phyloP scores from a whole-genome alignment of 2,888 invertebrate species.

The Saturnia japonica region DNA sequence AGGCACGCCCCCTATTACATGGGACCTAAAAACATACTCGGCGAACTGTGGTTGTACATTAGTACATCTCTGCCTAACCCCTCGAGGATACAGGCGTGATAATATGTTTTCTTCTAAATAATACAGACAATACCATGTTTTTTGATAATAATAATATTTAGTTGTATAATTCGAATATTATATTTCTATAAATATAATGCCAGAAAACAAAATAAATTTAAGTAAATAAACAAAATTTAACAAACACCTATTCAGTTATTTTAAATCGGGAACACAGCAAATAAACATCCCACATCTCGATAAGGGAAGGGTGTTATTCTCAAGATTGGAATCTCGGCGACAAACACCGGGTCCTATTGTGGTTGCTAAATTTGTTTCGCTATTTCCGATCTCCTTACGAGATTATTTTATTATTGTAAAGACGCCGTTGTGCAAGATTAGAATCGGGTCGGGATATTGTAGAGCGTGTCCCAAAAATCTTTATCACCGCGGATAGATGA shows the following conservation, averaged over 20 bases:
- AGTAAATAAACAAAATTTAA: neutral
- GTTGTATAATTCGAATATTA: neutral
- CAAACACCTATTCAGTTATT: constrained; percentile 11
- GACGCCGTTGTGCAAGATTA: constrained; percentile 27
- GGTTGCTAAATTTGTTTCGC: constrained; percentile 78
- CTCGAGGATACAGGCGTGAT: too few species aligned
- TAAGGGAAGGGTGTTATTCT: constrained; percentile 65
- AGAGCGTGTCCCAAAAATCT: constrained; percentile 18
- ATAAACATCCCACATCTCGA: constrained; percentile 57
- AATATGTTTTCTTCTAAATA: too few species aligned
- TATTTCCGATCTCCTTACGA: constrained; percentile 74
- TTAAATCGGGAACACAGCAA: constrained; percentile 8
- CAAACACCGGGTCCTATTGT: constrained; percentile 76
- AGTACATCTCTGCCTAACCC: too few species aligned
- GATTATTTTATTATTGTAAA: constrained; percentile 77
- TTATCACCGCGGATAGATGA: constrained; percentile 12
- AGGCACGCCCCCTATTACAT: too few species aligned
- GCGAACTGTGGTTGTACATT: too few species aligned
- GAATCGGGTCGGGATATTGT: constrained; percentile 16
- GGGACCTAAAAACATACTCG: too few species aligned
- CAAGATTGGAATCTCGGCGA: constrained; percentile 70
- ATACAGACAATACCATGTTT: too few species aligned
- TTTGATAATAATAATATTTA: neutral
- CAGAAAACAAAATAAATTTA: neutral
- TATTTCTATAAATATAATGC: neutral